Evolutionary conservation across 2,888 invertebrate species (phyloP).

Genomic region (Ophion ellenae): DNA sequence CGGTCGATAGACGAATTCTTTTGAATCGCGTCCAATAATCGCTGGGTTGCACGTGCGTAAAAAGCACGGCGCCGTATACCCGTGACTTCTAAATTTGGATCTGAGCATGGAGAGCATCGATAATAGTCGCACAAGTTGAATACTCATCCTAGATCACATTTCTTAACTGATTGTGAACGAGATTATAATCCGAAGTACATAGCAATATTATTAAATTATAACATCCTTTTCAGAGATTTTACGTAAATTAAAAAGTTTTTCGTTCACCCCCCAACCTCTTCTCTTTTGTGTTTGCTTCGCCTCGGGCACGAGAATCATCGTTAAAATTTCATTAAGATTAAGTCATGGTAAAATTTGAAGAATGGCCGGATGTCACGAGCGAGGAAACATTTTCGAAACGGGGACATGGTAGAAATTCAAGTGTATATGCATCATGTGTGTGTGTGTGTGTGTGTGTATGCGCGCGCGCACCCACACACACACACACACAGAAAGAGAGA

Average conservation of each 20-base stretch:
- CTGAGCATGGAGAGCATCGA: background rate
- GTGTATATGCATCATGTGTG: background rate
- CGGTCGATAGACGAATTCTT: background rate
- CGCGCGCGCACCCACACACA: no score
- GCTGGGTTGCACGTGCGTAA: background rate
- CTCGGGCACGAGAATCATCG: slow-evolving; percentile 19
- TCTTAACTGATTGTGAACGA: background rate
- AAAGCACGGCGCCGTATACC: background rate
- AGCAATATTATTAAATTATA: background rate
- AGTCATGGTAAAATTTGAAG: slow-evolving; percentile 19
- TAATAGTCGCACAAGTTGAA: background rate
- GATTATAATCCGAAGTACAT: background rate
- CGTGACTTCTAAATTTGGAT: background rate
- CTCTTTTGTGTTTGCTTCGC: background rate
- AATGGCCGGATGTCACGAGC: slow-evolving; percentile 12
- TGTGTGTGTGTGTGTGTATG: background rate
- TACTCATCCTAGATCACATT: background rate
- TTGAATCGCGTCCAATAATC: background rate
- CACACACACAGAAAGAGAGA: background rate
- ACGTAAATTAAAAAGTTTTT: background rate
- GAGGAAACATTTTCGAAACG: slow-evolving; percentile 13
- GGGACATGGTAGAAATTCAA: slow-evolving; percentile 8
- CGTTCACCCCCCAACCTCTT: background rate
- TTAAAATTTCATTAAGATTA: slow-evolving; percentile 26
- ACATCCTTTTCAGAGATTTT: background rate